A percentile compares a stretch with the other conserved stretches of the same genome.
phyloP scores from a whole-genome alignment of 2,113 vertebrate genomes.

The Polypterus senegalus region DNA sequence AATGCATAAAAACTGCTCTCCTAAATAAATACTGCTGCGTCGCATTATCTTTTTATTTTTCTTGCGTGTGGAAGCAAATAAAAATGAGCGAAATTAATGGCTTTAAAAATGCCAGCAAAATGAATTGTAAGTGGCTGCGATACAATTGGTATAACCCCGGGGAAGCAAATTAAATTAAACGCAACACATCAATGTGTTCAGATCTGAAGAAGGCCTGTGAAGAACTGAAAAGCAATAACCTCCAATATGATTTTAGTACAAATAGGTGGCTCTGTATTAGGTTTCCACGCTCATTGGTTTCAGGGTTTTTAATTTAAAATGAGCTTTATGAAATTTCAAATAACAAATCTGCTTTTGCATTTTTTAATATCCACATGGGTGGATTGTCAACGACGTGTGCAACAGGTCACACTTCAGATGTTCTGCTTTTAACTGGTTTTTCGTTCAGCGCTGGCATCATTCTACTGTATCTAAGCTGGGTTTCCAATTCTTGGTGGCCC shows the following conservation, averaged over 20 bases:
- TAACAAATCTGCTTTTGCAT: too few relatives aligned
- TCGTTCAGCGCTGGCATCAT: too few relatives aligned
- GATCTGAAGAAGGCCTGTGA: not conserved
- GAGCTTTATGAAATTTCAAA: not conserved
- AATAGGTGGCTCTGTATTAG: slow-evolving; percentile 12
- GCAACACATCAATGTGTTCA: slow-evolving; percentile 6
- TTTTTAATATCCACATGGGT: too few relatives aligned
- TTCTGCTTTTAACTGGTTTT: too few relatives aligned
- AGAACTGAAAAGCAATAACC: slow-evolving; percentile 8
- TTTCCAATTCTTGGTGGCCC: too few relatives aligned
- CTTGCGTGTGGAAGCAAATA: not conserved
- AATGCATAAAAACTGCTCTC: not conserved
- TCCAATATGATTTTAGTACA: slow-evolving; percentile 17
- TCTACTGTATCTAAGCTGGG: too few relatives aligned
- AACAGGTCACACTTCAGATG: too few relatives aligned
- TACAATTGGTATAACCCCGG: slow-evolving; percentile 8
- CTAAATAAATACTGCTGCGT: not conserved
- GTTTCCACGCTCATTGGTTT: not conserved
- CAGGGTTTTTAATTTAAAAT: slow-evolving; percentile 1
- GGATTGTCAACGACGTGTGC: too few relatives aligned
- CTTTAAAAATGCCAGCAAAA: slow-evolving; percentile 10
- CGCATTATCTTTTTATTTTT: not conserved
- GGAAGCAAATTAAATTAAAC: slow-evolving; percentile 18
- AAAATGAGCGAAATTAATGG: slow-evolving; percentile 14
- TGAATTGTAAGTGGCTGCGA: slow-evolving; percentile 12